phyloP scores from a whole-genome alignment of 2,888 invertebrate genomes.

The Aethes cnicana region DNA sequence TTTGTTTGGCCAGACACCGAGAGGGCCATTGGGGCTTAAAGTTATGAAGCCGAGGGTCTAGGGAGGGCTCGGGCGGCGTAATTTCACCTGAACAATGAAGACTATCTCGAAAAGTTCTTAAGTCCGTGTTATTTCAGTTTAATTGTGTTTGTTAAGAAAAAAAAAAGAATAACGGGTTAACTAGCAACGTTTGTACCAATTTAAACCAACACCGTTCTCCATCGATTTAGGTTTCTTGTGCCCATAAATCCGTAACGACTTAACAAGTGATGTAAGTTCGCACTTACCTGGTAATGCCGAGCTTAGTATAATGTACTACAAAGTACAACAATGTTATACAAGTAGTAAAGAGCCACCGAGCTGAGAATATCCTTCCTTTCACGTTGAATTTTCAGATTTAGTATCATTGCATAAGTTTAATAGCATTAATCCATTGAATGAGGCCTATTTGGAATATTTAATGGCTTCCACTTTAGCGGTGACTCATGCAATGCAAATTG shows the following conservation, averaged over 20 bases:
- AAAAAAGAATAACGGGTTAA: not conserved
- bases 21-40: conserved; percentile 58
- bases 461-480: too few relatives aligned
- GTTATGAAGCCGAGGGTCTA: conserved; percentile 45
- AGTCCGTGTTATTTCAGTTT: conserved; percentile 15
- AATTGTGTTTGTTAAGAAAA: conserved; percentile 22
- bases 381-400: conserved; percentile 8
- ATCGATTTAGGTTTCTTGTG: conserved; percentile 1
- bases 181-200: too few relatives aligned
- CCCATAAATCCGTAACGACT: conserved; percentile 4
- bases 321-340: conserved; percentile 18
- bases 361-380: not conserved
- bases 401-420: too few relatives aligned
- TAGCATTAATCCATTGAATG: too few relatives aligned
- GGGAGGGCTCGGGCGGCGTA: conserved; percentile 2
- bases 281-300: conserved; percentile 5
- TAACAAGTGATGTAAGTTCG: not conserved
- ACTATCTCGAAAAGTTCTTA: conserved; percentile 22
- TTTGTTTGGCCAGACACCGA: conserved; percentile 61
- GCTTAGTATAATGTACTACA: conserved; percentile 15
- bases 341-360: not conserved
- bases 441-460: too few relatives aligned
- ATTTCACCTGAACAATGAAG: conserved; percentile 26
- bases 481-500: too few relatives aligned
- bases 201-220: too few relatives aligned